A percentile compares a stretch with the other conserved stretches of the same genome.
Conservation (phyloP, 2,888 invertebrate genomes). For the Euclidia mi region DNA sequence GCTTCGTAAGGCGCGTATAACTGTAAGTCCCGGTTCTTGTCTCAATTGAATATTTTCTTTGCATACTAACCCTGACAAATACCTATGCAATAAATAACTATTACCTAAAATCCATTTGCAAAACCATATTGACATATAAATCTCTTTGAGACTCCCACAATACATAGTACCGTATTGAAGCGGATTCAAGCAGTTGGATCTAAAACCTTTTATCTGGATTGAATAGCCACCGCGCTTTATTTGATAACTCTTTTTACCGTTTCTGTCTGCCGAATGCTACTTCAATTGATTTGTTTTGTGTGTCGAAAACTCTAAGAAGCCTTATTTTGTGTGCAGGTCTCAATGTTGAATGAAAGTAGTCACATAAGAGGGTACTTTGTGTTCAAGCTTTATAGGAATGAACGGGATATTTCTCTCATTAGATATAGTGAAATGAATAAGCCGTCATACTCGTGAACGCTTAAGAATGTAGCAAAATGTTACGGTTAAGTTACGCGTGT, state of each 20-base stretch:
- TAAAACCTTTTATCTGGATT: constrained; percentile 66
- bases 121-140: constrained; percentile 11
- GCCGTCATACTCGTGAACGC: too few relatives aligned
- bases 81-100: too few relatives aligned
- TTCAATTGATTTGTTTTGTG: constrained; percentile 51
- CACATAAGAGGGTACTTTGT: background rate
- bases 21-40: too few relatives aligned
- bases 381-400: too few relatives aligned
- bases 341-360: background rate
- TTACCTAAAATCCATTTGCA: background rate
- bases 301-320: background rate
- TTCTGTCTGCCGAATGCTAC: constrained; percentile 22
- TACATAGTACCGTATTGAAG: constrained; percentile 45
- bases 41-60: too few relatives aligned
- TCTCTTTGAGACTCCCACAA: constrained; percentile 18
- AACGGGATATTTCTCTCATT: too few relatives aligned
- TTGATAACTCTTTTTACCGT: constrained; percentile 58
- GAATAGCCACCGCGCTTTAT: constrained; percentile 54
- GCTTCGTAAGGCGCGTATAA: too few relatives aligned
- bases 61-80: too few relatives aligned
- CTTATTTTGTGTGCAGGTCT: constrained; percentile 1
- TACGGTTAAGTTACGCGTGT: too few relatives aligned
- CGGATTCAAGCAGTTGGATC: constrained; percentile 54
- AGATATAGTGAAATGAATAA: too few relatives aligned
- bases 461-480: too few relatives aligned